These are phyloP conservation scores for Stenoptilia bipunctidactyla DNA, from an alignment of 2,888 invertebrate genomes.

Conservation along the genomic window DNA sequence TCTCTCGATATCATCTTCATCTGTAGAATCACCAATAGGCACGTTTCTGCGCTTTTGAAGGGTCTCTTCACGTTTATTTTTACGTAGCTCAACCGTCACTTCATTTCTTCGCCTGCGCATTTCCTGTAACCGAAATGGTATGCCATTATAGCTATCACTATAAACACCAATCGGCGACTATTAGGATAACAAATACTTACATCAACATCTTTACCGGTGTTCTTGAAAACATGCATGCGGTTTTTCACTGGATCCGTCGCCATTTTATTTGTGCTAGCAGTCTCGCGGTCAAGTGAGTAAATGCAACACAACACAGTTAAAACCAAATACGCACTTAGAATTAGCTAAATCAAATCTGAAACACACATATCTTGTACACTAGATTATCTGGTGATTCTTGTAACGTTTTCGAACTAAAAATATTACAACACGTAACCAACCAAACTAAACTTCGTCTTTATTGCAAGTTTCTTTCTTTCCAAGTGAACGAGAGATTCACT, in stretches of 20 bases:
- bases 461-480: not conserved
- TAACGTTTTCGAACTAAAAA: slow-evolving; percentile 24
- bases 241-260: slow-evolving; percentile 83
- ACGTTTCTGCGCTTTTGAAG: slow-evolving; percentile 97
- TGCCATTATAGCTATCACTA: not conserved
- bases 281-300: slow-evolving; percentile 30
- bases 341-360: slow-evolving; percentile 38
- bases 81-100: slow-evolving; percentile 95
- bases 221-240: slow-evolving; percentile 96
- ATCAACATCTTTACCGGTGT: slow-evolving; percentile 99
- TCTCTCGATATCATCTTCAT: slow-evolving; percentile 82
- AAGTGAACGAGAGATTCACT: not conserved
- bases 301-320: slow-evolving; percentile 50
- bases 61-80: slow-evolving; percentile 98
- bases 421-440: slow-evolving; percentile 1
- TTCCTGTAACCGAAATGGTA: slow-evolving; percentile 72
- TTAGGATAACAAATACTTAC: slow-evolving; percentile 73
- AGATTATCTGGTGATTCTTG: slow-evolving; percentile 46
- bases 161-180: not conserved
- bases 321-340: slow-evolving; percentile 58
- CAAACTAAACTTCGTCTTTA: not conserved
- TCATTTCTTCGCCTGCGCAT: slow-evolving; percentile 97
- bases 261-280: slow-evolving; percentile 73
- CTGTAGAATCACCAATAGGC: slow-evolving; percentile 86
- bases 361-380: slow-evolving; percentile 33